These are phyloP conservation scores for Dynastes maya DNA, from an alignment of 2,888 invertebrate genomes.

Conservation along the genomic window DNA sequence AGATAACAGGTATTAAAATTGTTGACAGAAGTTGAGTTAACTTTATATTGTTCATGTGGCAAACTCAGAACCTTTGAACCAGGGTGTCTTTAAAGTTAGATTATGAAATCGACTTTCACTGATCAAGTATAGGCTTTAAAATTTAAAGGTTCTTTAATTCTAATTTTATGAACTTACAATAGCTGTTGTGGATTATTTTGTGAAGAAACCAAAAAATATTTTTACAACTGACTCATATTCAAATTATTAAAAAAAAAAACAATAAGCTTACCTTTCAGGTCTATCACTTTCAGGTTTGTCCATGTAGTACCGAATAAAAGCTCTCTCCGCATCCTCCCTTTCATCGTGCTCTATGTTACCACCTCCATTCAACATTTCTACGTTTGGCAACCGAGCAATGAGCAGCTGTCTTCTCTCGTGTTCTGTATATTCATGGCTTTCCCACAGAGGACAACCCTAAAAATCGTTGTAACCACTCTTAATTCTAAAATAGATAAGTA, in stretches of 20 bases:
- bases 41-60: too few relatives aligned
- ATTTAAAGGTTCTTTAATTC: too few relatives aligned
- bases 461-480: slow-evolving; percentile 51
- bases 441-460: slow-evolving; percentile 83
- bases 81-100: too few relatives aligned
- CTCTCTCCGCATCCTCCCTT: slow-evolving; percentile 92
- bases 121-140: too few relatives aligned
- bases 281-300: slow-evolving; percentile 88
- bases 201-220: too few relatives aligned
- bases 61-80: too few relatives aligned
- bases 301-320: slow-evolving; percentile 94
- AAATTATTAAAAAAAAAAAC: slow-evolving; percentile 56
- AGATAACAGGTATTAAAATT: too few relatives aligned
- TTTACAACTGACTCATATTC: too few relatives aligned
- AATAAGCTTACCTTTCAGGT: slow-evolving; percentile 79
- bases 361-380: slow-evolving; percentile 91
- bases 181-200: too few relatives aligned
- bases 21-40: too few relatives aligned
- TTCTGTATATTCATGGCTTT: slow-evolving; percentile 87
- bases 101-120: too few relatives aligned
- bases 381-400: slow-evolving; percentile 90
- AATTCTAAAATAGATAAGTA: not conserved
- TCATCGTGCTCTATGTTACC: slow-evolving; percentile 88
- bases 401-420: slow-evolving; percentile 90
- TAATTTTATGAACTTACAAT: too few relatives aligned